phyloP scores from a whole-genome alignment of 2,113 vertebrate genomes.

The Gopherus flavomarginatus region DNA sequence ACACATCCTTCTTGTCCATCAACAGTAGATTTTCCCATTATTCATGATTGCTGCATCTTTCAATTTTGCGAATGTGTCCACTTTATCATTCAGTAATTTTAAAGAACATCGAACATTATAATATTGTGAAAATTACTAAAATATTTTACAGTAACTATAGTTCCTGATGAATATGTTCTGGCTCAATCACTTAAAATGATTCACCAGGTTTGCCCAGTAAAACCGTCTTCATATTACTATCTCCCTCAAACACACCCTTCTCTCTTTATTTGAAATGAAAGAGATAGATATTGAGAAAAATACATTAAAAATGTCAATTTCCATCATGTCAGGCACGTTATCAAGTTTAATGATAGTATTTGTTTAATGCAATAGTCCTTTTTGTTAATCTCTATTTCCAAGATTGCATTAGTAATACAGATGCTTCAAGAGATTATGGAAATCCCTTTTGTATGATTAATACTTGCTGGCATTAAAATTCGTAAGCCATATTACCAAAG shows the following conservation, averaged over 20 bases:
- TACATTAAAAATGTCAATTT: background rate
- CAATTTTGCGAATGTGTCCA: background rate
- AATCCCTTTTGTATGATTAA: background rate
- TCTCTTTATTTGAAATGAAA: background rate
- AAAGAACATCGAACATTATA: background rate
- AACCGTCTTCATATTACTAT: background rate
- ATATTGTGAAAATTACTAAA: background rate
- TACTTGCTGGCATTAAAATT: background rate
- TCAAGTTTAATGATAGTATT: fast-evolving
- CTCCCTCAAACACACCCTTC: background rate
- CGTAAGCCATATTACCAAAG: background rate
- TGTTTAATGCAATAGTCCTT: background rate
- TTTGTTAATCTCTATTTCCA: background rate
- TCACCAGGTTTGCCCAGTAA: background rate
- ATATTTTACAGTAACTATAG: background rate
- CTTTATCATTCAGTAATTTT: background rate
- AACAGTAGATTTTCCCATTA: background rate
- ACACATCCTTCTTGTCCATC: background rate
- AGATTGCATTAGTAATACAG: background rate
- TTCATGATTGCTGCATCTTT: background rate
- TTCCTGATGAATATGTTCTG: background rate
- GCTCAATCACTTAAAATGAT: background rate
- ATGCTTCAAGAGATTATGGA: background rate
- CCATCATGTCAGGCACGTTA: fast-evolving
- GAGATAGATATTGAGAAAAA: background rate